These are phyloP conservation scores for Synanthedon formicaeformis DNA, from an alignment of 2,888 invertebrate genomes.

Conservation along the genomic window DNA sequence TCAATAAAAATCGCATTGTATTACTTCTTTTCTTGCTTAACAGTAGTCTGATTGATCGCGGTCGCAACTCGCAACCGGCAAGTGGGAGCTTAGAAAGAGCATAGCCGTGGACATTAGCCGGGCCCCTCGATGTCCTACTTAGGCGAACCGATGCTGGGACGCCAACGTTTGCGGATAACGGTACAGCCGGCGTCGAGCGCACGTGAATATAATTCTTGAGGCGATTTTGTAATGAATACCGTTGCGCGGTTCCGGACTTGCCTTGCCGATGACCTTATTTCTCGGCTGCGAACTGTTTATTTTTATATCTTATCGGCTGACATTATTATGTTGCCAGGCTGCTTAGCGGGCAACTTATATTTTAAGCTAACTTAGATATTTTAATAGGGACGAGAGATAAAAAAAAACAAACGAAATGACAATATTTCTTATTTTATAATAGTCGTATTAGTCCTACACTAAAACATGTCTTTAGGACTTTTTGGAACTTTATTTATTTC, in stretches of 20 bases:
- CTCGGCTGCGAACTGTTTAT: conserved; percentile 54
- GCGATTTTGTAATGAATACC: conserved; percentile 68
- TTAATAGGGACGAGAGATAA: not conserved
- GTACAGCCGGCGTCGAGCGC: conserved; percentile 44
- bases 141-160: conserved; percentile 32
- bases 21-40: not conserved
- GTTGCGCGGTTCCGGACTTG: conserved; percentile 66
- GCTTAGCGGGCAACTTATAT: conserved; percentile 13
- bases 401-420: not conserved
- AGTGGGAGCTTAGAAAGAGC: not conserved
- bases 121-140: conserved; percentile 37
- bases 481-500: too few species aligned
- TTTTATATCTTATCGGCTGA: conserved; percentile 57
- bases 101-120: conserved; percentile 15
- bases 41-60: not conserved
- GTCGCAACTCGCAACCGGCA: not conserved
- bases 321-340: conserved; percentile 23
- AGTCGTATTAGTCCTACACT: too few species aligned
- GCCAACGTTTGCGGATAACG: conserved; percentile 42
- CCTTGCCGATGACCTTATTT: conserved; percentile 64
- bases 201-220: conserved; percentile 70
- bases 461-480: too few species aligned
- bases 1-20: not conserved
- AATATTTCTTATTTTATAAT: not conserved
- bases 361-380: not conserved